Base-by-base conservation (phyloP, 2,797 vertebrate species). In the Poeciliopsis gracilis region DNA sequence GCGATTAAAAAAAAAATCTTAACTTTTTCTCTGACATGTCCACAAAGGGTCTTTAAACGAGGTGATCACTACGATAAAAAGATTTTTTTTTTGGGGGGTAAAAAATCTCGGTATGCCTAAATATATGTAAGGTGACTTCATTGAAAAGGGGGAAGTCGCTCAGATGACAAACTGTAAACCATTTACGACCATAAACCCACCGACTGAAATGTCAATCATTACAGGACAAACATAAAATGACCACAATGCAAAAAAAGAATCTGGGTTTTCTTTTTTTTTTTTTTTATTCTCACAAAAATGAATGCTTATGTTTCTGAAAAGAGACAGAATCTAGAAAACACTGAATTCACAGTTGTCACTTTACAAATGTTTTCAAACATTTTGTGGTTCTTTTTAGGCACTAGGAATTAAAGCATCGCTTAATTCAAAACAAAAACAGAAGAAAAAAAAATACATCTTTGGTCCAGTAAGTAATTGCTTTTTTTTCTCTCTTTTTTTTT, bases 231-330 rank as follows among this genome's bases (percentile, higher is more conserved):
- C 18, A 9, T 74, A 86, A 91, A 90, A 91, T 84, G 78, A 91
- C 75, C 82, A 92, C 80, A 77, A 88, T 77, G 88, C 86, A 90
- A 87, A 82, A 70, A 70, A 71, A 23, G 69, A 43, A 25, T 73
- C n/a, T 90, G 86, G 89, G 69, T 77, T 75, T 90, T 81, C 77
- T 88, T 43, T 43, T 90, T 93, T 95, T 96, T 95, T 96, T 95
- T 96, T 90, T 93, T 95, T 96, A 95, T 95, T 95, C 75, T 90
- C 91, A 93, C 90, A 91, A 94, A 95, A 94, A 93, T 89, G 77
- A 93, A 95, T 91, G 91, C 82, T 82, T 94, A 87, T 88, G 87
- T 94, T 94, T 91, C 89, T 93, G 93, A 94, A 95, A 92, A 94
- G 81, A 93, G 88, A 93, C 88, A 84, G 86, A 90, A 89, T 91